These are phyloP conservation scores for Liodrosophila aerea DNA, from an alignment of 2,888 invertebrate genomes.

Conservation along the genomic window DNA sequence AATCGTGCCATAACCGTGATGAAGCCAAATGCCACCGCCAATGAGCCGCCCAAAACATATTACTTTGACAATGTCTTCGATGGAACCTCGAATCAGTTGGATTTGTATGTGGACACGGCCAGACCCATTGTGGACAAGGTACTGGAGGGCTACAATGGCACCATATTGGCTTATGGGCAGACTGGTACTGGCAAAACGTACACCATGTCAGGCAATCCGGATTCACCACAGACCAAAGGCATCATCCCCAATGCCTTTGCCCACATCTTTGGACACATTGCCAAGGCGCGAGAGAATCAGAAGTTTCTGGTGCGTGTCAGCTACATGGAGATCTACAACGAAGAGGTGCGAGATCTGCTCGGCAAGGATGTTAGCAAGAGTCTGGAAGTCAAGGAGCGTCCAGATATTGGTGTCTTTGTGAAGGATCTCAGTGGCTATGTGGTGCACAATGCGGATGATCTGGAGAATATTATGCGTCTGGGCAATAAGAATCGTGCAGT, in stretches of 20 bases:
- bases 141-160: constrained; percentile 97
- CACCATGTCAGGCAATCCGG: constrained; percentile 97
- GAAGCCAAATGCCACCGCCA: constrained; percentile 87
- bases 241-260: constrained; percentile 99
- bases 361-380: constrained; percentile 93
- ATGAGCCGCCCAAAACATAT: constrained; percentile 93
- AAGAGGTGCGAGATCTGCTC: constrained; percentile 97
- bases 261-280: constrained; percentile 98
- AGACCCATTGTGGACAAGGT: constrained; percentile 98
- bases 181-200: constrained; percentile 99
- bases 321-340: constrained; percentile 99
- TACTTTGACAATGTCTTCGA: constrained; percentile 98
- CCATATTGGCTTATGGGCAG: constrained; percentile 94
- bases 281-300: constrained; percentile 94
- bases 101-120: constrained; percentile 97
- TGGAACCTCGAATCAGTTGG: constrained; percentile 89
- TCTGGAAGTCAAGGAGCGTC: constrained; percentile 96
- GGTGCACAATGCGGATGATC: constrained; percentile 98
- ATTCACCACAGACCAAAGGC: constrained; percentile 94
- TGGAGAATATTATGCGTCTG: constrained; percentile 96
- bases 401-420: constrained; percentile 97
- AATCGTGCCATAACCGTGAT: constrained; percentile 90
- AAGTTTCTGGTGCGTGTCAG: constrained; percentile 99
- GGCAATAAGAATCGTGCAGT: constrained; percentile 97
- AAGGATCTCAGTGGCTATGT: constrained; percentile 98